Percentiles rank a stretch among this genome's conserved stretches.
Evolutionary conservation across 1,140 invertebrate species (phyloP).

Genomic region (Papilio polytes): DNA sequence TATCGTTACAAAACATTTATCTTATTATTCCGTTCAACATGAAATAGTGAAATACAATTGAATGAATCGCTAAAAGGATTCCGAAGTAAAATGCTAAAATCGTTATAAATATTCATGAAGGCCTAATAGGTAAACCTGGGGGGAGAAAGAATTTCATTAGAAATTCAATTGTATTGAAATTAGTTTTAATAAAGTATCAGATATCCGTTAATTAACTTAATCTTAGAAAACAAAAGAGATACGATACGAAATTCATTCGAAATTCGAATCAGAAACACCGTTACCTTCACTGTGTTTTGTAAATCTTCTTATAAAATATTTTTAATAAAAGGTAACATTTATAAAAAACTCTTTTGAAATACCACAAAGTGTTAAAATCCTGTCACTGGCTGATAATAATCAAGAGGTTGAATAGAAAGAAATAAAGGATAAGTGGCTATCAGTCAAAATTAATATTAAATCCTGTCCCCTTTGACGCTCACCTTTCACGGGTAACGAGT

Average conservation of each 20-base stretch:
- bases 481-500: conserved; percentile 25
- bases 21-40: not conserved
- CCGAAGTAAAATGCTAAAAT: conserved; percentile 23
- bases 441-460: conserved; percentile 24
- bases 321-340: not conserved
- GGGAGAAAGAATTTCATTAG: not conserved
- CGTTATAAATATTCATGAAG: conserved; percentile 19
- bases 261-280: not conserved
- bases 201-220: not conserved
- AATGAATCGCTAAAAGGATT: conserved; percentile 21
- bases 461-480: not conserved
- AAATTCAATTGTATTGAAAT: conserved; percentile 4
- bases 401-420: not conserved
- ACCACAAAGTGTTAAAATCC: not conserved
- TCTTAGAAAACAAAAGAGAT: not conserved
- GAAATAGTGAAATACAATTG: conserved; percentile 9
- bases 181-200: not conserved
- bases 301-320: not conserved
- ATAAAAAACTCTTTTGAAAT: conserved; percentile 4
- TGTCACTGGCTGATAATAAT: not conserved
- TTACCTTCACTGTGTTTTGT: not conserved
- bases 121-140: not conserved
- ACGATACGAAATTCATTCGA: not conserved
- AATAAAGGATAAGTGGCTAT: not conserved
- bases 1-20: not conserved